phyloP scores from a whole-genome alignment of 2,888 invertebrate species.

The Mimumesa dahlbomi region DNA sequence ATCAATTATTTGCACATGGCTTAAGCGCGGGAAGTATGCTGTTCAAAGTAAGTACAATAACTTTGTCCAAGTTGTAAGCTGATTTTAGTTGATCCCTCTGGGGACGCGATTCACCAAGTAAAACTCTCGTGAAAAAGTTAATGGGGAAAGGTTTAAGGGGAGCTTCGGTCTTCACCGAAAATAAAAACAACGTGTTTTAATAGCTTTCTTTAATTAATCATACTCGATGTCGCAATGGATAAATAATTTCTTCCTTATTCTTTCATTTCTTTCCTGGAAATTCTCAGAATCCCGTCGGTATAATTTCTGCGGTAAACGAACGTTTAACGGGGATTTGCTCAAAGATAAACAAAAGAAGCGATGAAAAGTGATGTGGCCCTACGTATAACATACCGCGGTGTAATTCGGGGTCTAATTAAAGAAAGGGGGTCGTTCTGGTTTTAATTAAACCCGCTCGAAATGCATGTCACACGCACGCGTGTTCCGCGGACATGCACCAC shows the following conservation, averaged over 20 bases:
- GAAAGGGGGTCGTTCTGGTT: slow-evolving; percentile 38
- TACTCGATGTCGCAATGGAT: too few relatives aligned
- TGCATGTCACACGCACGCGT: slow-evolving; percentile 48
- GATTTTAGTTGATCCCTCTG: slow-evolving; percentile 28
- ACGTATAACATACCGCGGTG: slow-evolving; percentile 4
- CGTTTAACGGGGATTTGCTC: too few relatives aligned
- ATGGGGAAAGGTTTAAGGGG: slow-evolving; percentile 33
- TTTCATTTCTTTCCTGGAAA: too few relatives aligned
- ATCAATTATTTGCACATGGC: slow-evolving; percentile 39
- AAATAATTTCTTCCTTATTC: too few relatives aligned
- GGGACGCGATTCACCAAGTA: background rate
- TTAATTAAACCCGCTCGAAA: slow-evolving; percentile 58
- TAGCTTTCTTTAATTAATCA: slow-evolving; percentile 33
- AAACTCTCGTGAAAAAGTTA: slow-evolving; percentile 34
- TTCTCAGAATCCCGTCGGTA: too few relatives aligned
- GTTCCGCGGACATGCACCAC: slow-evolving; percentile 22
- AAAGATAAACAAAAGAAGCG: too few relatives aligned
- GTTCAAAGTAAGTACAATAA: slow-evolving; percentile 19
- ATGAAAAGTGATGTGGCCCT: too few relatives aligned
- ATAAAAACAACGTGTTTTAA: slow-evolving; percentile 29
- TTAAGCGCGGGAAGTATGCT: background rate
- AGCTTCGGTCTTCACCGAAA: slow-evolving; percentile 13
- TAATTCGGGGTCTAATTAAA: slow-evolving; percentile 48
- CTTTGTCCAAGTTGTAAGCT: slow-evolving; percentile 42
- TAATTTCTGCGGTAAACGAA: too few relatives aligned